Evolutionary conservation across 2,113 vertebrate genomes (phyloP), one percentile per base, ranked within the genome.

Genomic region (Paramisgurnus dabryanus): DNA sequence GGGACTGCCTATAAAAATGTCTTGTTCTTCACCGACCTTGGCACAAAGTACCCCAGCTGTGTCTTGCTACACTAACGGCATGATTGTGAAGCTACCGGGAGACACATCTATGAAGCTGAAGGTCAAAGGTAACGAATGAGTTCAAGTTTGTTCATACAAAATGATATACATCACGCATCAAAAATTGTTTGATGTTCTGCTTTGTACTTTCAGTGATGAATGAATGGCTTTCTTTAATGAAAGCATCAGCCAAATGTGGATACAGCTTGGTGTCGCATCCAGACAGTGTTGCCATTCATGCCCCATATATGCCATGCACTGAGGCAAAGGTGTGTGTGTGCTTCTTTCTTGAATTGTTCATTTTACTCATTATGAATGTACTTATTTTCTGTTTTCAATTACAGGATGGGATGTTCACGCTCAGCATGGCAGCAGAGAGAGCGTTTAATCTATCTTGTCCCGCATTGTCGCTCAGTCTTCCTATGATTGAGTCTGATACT

Each of bases 391-490:
- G 13, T 53, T 18, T 40, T 49, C 2, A 83, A 17, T 58, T 79
- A 0, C 73, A 93, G 93, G 86, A 90, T 91, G 91, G 88, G 22
- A 82, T 90, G 83, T 91, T 90, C 61, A 88, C 80, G 0, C 57
- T 93, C 40, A 79, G 82, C 40, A 64, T 93, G 6, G 70, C 74
- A 72, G 82, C 70, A n/a, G 84, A 88, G 1, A 79, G 67, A 57
- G 78, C 85, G 65, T 81, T 79, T 67, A 75, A 39, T 58, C 43
- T 63, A 12, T 80, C 77, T 57, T 63, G 64, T 18, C 77, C 15
- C 57, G 27, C 11, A 47, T 13, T 74, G 11, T 53, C 74, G 0
- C 3, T 7, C n/a, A 18, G 45, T 47, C 3, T 50, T 65, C 73
- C 60, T 11, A 18, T 17, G 1, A 64, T 3, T 5, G 0, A 13